Evolutionary conservation across 2,113 vertebrate species (phyloP).

Genomic region (Caloenas nicobarica): DNA sequence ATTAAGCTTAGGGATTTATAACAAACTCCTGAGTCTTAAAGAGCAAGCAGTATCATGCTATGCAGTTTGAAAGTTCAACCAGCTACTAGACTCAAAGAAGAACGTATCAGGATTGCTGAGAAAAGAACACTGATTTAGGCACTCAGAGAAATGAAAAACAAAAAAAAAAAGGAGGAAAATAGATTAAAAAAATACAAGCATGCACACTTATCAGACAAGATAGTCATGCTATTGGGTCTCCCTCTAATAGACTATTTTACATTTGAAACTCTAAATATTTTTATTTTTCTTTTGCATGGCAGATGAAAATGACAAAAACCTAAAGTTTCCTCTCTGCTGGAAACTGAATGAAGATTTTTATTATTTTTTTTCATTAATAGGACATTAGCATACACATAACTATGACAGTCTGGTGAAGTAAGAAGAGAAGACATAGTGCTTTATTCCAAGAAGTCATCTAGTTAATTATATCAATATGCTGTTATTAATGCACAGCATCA

Average conservation of each 20-base stretch:
- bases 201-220: fast-evolving
- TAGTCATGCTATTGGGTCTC: not conserved
- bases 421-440: not conserved
- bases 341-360: not conserved
- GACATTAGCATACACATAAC: no score
- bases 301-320: not conserved
- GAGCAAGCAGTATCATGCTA: not conserved
- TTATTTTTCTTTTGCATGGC: not conserved
- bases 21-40: not conserved
- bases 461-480: not conserved
- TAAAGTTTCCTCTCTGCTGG: not conserved
- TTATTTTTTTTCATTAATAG: not conserved
- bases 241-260: not conserved
- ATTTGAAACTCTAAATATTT: not conserved
- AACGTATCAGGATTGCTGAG: not conserved
- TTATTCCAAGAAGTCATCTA: not conserved
- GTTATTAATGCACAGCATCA: not conserved
- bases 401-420: not conserved
- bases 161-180: not conserved
- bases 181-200: not conserved
- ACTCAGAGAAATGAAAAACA: not conserved
- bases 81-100: not conserved
- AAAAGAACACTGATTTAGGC: not conserved
- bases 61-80: not conserved
- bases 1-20: not conserved